These are phyloP conservation scores for Otolemur garnettii DNA, from an alignment of 2,113 vertebrate genomes.

Conservation along the genomic window DNA sequence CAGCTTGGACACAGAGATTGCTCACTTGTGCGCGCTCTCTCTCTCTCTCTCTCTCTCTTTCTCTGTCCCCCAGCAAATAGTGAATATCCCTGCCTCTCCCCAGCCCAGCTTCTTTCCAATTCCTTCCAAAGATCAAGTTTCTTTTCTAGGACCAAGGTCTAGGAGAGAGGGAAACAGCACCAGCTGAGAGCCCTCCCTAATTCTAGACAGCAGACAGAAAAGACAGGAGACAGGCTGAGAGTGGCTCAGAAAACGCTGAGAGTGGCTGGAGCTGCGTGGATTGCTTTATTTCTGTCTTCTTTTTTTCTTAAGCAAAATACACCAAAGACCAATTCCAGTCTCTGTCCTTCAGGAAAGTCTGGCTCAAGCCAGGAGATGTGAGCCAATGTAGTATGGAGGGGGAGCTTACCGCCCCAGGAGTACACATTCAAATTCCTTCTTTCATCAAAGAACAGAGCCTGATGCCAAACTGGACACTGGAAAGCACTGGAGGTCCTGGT, in stretches of 20 bases:
- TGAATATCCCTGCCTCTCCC: neutral
- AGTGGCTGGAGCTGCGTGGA: fast-evolving
- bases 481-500: neutral
- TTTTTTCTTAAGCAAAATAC: neutral
- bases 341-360: neutral
- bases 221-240: neutral
- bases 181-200: neutral
- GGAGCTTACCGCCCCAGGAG: neutral
- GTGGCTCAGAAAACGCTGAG: neutral
- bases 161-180: neutral
- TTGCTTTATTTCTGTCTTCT: neutral
- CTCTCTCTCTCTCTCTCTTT: neutral
- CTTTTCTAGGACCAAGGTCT: neutral
- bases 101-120: neutral
- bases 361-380: neutral
- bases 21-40: neutral
- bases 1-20: neutral
- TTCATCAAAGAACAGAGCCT: neutral
- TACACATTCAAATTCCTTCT: neutral
- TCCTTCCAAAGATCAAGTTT: neutral
- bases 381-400: no score
- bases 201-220: neutral
- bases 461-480: neutral
- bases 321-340: neutral
- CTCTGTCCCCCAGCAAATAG: neutral